Evolutionary conservation across 2,797 vertebrate genomes (phyloP).

Genomic region (Amblyraja radiata): DNA sequence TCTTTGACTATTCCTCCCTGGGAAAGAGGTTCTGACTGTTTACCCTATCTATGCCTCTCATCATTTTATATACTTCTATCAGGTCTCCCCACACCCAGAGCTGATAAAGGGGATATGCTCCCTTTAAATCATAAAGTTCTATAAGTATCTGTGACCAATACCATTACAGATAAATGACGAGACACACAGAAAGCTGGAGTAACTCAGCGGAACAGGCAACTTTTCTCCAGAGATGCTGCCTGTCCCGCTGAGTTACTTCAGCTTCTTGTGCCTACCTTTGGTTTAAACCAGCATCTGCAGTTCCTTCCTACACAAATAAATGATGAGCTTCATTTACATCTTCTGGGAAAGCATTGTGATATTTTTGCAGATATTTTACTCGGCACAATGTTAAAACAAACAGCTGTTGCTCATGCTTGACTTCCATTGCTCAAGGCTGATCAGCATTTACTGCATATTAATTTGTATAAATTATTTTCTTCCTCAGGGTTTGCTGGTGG

Average conservation of each 20-base stretch:
- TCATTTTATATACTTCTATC: no score
- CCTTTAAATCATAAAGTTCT: neutral
- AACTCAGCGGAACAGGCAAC: no score
- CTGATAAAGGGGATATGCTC: neutral
- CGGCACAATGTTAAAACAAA: no score
- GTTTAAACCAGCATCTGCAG: no score
- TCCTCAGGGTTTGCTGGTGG: slow-evolving; percentile 85
- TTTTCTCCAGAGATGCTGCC: no score
- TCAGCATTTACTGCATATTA: neutral
- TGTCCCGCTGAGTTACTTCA: no score
- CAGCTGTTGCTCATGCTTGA: neutral
- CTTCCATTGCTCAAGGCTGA: neutral
- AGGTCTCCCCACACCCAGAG: no score
- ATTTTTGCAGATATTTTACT: neutral
- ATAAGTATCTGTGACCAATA: neutral
- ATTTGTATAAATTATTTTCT: slow-evolving; percentile 39
- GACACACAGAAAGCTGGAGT: neutral
- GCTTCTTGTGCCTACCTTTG: no score
- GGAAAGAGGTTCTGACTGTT: no score
- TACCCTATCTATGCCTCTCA: no score
- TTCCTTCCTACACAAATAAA: neutral
- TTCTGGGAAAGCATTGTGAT: neutral
- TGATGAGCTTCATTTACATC: neutral
- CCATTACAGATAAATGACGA: neutral
- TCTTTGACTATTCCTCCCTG: no score